Conservation (phyloP, 2,888 invertebrate species). For the Ochropacha duplaris region DNA sequence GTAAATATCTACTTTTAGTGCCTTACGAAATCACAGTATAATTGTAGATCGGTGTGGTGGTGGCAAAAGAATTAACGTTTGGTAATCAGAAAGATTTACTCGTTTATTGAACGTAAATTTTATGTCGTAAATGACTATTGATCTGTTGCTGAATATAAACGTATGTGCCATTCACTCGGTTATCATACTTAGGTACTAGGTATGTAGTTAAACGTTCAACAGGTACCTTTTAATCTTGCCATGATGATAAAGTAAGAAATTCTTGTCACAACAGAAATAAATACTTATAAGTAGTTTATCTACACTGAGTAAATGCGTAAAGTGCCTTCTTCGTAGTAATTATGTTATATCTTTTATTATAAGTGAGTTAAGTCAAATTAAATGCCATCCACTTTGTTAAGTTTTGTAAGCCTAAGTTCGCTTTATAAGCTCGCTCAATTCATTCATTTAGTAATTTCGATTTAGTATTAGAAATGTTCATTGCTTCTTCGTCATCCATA, state of each 20-base stretch:
- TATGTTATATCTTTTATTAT: conserved; percentile 67
- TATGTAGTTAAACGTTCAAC: conserved; percentile 77
- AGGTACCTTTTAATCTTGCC: conserved; percentile 83
- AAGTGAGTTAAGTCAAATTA: conserved; percentile 82
- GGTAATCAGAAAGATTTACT: conserved; percentile 42
- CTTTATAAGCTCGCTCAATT: conserved; percentile 81
- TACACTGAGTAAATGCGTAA: conserved; percentile 66
- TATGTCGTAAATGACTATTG: conserved; percentile 50
- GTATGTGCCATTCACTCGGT: conserved; percentile 80
- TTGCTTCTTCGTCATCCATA: conserved; percentile 40
- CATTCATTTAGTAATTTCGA: conserved; percentile 74
- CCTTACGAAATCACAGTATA: conserved; percentile 67
- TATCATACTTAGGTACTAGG: conserved; percentile 76
- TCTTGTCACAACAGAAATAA: conserved; percentile 74
- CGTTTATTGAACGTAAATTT: conserved; percentile 42
- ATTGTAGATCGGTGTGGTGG: conserved; percentile 51
- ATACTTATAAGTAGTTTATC: conserved; percentile 63
- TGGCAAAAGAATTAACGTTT: conserved; percentile 57
- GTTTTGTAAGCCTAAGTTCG: conserved; percentile 78
- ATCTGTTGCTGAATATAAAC: conserved; percentile 65
- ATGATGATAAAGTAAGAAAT: conserved; percentile 80
- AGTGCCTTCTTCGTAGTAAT: conserved; percentile 79
- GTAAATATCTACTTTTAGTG: conserved; percentile 74
- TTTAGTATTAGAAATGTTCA: conserved; percentile 61
- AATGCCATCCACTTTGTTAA: conserved; percentile 84